Base-by-base conservation (phyloP, 2,888 invertebrate species). In the Caenorhabditis wallacei region DNA sequence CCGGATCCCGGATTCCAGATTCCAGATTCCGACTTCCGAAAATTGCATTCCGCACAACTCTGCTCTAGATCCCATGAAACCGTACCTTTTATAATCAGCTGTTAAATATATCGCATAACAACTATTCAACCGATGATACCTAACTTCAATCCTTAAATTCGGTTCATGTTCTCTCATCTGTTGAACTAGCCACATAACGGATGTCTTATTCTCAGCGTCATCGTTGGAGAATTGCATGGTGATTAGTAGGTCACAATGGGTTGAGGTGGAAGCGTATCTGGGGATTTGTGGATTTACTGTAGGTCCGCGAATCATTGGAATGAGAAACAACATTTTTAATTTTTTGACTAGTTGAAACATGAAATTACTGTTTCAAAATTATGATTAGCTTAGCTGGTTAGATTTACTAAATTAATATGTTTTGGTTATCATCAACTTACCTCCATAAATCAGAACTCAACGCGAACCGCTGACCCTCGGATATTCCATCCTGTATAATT, bases 101-200 rank as follows among this genome's bases (percentile, higher is more conserved):
- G 88, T 88, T 40, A 91, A 66, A 68, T 91, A 91, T 7, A 91
- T 76, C 1, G 88, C 91, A 78, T 89, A 91, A 56, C 85, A 88
- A 70, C 87, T 83, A 46, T 89, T 89, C 70, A 90, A 75, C 43
- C 85, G 68, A 75, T 90, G 90, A 71, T 86, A 87, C n/a, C 88
- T 72, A 22, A 90, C 85, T 84, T 90, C 88, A 37, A 91, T 78
- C 22, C 84, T 54, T 0, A 91, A 78, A 46, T 85, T 82, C 13
- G 89, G 90, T 71, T 90, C 91, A 64, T 86, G 84, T 26, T 86
- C 78, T 54, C 85, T 84, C 48, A 90, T 84, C 85, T 83, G 84
- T 24, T 85, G 78, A 20, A 87, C 84, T 22, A 87, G 61, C 74
- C 85, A 80, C 43, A 82, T 87, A 1, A 88, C 82, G 5, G 82